phyloP scores from a whole-genome alignment of 2,888 invertebrate species.

The Aricia artaxerxes region DNA sequence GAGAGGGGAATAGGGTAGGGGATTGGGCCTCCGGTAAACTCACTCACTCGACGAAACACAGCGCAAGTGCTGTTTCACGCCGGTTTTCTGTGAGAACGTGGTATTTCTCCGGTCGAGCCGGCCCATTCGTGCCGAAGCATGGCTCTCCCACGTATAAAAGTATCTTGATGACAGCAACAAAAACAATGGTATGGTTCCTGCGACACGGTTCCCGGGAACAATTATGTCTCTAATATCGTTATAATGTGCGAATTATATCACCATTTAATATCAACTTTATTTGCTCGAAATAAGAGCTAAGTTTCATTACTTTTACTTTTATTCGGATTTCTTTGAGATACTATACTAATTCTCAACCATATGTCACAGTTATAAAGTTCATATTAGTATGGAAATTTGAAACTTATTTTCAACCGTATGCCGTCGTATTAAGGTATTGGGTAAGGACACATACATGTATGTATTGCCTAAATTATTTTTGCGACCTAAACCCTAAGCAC shows the following conservation, averaged over 20 bases:
- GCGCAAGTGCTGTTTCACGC: no score
- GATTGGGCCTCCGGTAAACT: no score
- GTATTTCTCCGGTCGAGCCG: no score
- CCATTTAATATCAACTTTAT: background rate
- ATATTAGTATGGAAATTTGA: background rate
- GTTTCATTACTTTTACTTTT: background rate
- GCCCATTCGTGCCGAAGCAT: no score
- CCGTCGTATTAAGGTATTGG: background rate
- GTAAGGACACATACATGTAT: background rate
- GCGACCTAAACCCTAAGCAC: background rate
- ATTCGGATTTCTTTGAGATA: background rate
- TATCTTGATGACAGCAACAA: background rate
- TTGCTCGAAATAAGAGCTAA: background rate
- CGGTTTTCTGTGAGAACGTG: no score
- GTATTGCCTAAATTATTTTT: conserved; percentile 3
- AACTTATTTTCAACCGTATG: background rate
- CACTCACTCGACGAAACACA: no score
- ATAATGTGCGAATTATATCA: background rate
- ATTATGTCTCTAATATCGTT: background rate
- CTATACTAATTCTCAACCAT: background rate
- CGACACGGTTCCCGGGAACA: background rate
- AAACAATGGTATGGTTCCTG: background rate
- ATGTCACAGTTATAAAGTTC: background rate
- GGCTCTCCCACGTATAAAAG: no score
- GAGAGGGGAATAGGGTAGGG: no score